Base-by-base conservation (phyloP, 2,797 vertebrate species). In the Syncerus caffer region DNA sequence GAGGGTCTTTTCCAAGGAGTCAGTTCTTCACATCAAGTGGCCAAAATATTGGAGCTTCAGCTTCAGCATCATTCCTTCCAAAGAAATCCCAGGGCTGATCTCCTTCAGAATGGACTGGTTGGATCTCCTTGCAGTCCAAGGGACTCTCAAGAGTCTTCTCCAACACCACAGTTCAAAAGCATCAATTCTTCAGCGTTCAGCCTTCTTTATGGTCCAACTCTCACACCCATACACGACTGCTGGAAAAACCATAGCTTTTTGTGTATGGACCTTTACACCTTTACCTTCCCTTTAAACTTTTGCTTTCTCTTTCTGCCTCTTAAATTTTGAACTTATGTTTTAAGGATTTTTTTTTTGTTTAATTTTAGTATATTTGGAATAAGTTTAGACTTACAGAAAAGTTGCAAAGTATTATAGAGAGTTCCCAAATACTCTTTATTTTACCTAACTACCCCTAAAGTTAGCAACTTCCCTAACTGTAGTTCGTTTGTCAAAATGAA, bases 241-340 rank as follows among this genome's bases (percentile, higher is more conserved):
- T 34, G 62, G 62, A n/a, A 67, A 67, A 34, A 67, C 31, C 62
- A 67, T 19, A 34, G 62, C 62, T n/a, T 67, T 67, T 16, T 34
- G 31, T 67, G 8, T 34, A 34, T 0, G 4, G 31, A 67, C 62
- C 16, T 29, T 71, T 83, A 62, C 31, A 84, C 38, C 47, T 92
- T 92, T 86, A 51, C 62, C 27, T 93, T 89, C 57, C 74, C 4
- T 88, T 90, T 94, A 60, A 93, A 90, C 25, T 60, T 82, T 34
- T 7, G 38, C 8, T 89, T 53, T 85, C 50, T 76, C 15, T 97
- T 92, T n/a, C 34, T 82, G 6, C 14, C n/a, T 95, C 51, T 94
- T 96, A 88, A 58, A 91, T 62, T 84, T 90, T 51, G 67, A 97
- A 29, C 17, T 93, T 86, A 51, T 3, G 25, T 62, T 89, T 95